Evolutionary conservation across 2,888 invertebrate species (phyloP), one percentile per base, ranked within the genome.

Genomic region (Diogma glabrata): DNA sequence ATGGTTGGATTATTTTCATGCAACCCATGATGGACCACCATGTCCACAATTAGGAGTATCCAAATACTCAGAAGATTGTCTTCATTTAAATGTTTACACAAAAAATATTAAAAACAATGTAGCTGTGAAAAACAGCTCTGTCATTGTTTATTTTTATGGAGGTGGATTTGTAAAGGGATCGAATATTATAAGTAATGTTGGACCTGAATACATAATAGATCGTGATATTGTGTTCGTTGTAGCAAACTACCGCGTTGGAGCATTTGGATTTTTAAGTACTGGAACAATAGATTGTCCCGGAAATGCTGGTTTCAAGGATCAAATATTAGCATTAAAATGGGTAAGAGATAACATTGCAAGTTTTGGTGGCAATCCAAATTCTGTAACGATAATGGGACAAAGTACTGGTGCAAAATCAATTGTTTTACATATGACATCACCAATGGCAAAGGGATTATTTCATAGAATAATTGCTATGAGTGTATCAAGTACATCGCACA

Each of bases 291-390:
- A 75, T 17, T 79, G 81, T 0, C 80, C 83, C 0, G 84, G 84
- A 4, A 84, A 84, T 64, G 75, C 78, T 40, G 84, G 81, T 1
- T 65, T 82, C 45, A 84, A 82, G 61, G 84, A 84, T 64, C 84
- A 84, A 66, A 81, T 82, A 2, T 63, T 70, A 1, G 82, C 78
- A 0, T 63, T 84, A 47, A 74, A 75, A 57, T 84, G 83, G 83
- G 71, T 84, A 3, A 72, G 75, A 57, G 63, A 72, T 17, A 79
- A 84, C 59, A 82, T 84, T 51, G 72, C 66, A 0, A 64, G 73
- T 0, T 84, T 84, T 58, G 83, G 84, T 0, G 84, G 84, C 2
- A 75, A 84, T 64, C 76, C 80, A 0, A 66, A 73, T 47, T 67
- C 67, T 1, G 79, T 84, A 1, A 84, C 84, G 1, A 67, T 84